Evolutionary conservation across 2,797 vertebrate species (phyloP).

Genomic region (Microtus californicus): DNA sequence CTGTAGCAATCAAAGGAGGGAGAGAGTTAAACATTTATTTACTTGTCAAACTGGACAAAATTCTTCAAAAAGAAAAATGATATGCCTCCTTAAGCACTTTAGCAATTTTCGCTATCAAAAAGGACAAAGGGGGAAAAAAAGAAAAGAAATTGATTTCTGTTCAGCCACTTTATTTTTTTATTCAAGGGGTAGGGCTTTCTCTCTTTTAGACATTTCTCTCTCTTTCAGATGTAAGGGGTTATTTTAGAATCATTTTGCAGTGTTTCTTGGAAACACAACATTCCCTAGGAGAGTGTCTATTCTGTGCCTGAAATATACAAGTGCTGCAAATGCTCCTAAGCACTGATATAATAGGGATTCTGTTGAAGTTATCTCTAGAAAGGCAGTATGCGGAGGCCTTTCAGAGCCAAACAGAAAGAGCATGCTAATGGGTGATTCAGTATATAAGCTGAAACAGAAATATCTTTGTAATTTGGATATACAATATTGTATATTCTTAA

Average conservation of each 20-base stretch:
- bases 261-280: not conserved
- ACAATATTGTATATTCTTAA: not conserved
- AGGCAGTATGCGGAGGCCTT: not conserved
- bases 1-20: conserved; percentile 61
- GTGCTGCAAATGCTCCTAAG: not conserved
- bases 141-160: conserved; percentile 48
- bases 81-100: conserved; percentile 53
- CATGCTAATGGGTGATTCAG: conserved; percentile 1
- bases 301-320: conserved; percentile 16
- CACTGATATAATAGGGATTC: not conserved
- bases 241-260: not conserved
- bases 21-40: conserved; percentile 81
- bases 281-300: not conserved
- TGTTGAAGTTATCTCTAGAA: not conserved
- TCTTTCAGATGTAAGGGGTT: not conserved
- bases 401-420: not conserved
- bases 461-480: conserved; percentile 7
- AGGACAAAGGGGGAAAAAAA: not conserved
- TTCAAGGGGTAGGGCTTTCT: not conserved
- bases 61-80: conserved; percentile 83
- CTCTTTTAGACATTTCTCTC: not conserved
- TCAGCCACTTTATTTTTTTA: conserved; percentile 50
- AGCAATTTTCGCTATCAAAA: conserved; percentile 47
- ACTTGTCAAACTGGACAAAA: conserved; percentile 82
- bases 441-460: not conserved